Conservation (phyloP, 2,113 vertebrate genomes). For the Indri indri region DNA sequence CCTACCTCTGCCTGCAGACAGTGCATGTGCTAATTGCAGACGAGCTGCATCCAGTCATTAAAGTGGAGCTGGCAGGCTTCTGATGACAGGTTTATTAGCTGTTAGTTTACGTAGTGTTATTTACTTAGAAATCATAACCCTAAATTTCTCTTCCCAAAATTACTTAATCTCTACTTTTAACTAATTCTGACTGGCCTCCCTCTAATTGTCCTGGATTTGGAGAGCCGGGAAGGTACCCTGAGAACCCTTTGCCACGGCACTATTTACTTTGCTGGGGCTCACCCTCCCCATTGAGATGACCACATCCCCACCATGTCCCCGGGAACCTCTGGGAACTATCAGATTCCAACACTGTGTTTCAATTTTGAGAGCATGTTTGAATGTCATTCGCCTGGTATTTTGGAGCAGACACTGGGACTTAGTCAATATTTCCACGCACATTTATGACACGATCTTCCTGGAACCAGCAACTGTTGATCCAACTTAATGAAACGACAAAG, state of each 20-base stretch:
- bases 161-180: not conserved
- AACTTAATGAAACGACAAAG: not conserved
- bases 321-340: not conserved
- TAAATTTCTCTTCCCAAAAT: conserved; percentile 12
- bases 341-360: not conserved
- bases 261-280: not conserved
- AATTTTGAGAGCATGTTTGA: not conserved
- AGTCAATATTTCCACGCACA: not conserved
- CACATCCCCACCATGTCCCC: not conserved
- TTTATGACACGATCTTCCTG: not conserved
- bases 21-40: not conserved
- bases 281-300: not conserved
- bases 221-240: not conserved
- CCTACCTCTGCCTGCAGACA: not conserved
- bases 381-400: conserved; percentile 2
- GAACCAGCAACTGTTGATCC: not conserved
- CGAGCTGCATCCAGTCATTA: not conserved
- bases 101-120: not conserved
- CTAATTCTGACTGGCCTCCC: not conserved
- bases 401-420: not conserved
- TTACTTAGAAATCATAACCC: conserved; percentile 44
- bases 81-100: not conserved
- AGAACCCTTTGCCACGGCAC: not conserved
- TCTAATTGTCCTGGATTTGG: not conserved
- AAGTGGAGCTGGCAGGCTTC: not conserved